These are phyloP conservation scores for Apamea epomidion DNA, from an alignment of 2,888 invertebrate genomes.

Conservation along the genomic window DNA sequence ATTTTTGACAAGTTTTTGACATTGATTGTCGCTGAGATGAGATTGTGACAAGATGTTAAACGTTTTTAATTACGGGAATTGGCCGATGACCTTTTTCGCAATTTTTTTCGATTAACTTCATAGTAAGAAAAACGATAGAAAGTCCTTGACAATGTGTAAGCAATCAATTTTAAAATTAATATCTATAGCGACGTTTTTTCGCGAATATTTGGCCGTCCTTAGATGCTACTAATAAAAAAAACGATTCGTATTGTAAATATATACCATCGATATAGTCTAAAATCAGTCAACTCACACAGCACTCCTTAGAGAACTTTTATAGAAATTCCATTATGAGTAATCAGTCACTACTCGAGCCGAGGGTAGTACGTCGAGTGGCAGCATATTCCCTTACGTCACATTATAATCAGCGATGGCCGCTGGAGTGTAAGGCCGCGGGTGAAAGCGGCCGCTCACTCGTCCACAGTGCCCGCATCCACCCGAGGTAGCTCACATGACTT, in stretches of 20 bases:
- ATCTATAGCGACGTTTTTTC: too few species aligned
- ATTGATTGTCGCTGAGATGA: background rate
- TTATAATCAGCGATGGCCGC: constrained; percentile 53
- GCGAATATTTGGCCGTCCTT: background rate
- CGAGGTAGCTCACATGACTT: constrained; percentile 67
- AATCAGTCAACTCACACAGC: background rate
- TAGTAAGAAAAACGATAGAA: too few species aligned
- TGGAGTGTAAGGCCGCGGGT: constrained; percentile 61
- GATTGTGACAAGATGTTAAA: too few species aligned
- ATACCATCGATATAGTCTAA: background rate
- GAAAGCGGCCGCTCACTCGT: constrained; percentile 58
- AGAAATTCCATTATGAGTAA: constrained; percentile 10
- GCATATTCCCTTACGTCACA: constrained; percentile 33
- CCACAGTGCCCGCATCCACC: constrained; percentile 66
- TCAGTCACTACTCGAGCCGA: constrained; percentile 10
- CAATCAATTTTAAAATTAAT: too few species aligned
- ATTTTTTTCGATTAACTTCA: too few species aligned
- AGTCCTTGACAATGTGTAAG: too few species aligned
- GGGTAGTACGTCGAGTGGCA: constrained; percentile 36
- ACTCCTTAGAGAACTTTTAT: constrained; percentile 1
- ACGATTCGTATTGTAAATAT: background rate
- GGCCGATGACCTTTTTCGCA: too few species aligned
- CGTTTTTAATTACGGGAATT: too few species aligned
- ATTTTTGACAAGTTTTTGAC: background rate
- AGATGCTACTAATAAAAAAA: background rate